Evolutionary conservation across 2,888 invertebrate genomes (phyloP).

Genomic region (Tipula unca): DNA sequence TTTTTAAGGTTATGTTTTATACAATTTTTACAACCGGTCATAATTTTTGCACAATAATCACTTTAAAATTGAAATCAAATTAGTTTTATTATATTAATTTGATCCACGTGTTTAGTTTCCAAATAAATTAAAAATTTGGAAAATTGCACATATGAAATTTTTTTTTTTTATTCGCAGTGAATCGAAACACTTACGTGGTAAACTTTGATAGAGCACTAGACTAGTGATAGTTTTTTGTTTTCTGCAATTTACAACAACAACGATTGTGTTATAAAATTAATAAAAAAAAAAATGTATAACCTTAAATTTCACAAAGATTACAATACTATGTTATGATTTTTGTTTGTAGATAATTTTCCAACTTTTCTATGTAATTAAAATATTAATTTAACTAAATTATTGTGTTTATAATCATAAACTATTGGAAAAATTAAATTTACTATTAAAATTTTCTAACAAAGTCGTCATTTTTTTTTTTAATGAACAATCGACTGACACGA

Average conservation of each 20-base stretch:
- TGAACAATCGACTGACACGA: constrained; percentile 16
- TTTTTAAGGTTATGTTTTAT: background rate
- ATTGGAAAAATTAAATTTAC: background rate
- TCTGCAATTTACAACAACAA: background rate
- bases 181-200: constrained; percentile 19
- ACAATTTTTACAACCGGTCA: background rate
- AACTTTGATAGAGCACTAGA: constrained; percentile 18
- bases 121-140: background rate
- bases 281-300: background rate
- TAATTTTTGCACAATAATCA: background rate
- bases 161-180: background rate
- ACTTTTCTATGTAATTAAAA: background rate
- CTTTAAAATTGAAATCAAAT: background rate
- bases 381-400: background rate
- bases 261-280: background rate
- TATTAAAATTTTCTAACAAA: constrained; percentile 15
- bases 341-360: background rate
- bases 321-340: background rate
- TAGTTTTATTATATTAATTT: background rate
- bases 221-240: constrained; percentile 4
- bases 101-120: background rate
- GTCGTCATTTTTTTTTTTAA: constrained; percentile 14
- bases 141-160: background rate
- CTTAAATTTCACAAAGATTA: background rate
- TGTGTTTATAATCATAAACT: background rate